A percentile compares a stretch with the other conserved stretches of the same genome.
phyloP scores from a whole-genome alignment of 2,888 invertebrate species.

The Megastigmus dorsalis region DNA sequence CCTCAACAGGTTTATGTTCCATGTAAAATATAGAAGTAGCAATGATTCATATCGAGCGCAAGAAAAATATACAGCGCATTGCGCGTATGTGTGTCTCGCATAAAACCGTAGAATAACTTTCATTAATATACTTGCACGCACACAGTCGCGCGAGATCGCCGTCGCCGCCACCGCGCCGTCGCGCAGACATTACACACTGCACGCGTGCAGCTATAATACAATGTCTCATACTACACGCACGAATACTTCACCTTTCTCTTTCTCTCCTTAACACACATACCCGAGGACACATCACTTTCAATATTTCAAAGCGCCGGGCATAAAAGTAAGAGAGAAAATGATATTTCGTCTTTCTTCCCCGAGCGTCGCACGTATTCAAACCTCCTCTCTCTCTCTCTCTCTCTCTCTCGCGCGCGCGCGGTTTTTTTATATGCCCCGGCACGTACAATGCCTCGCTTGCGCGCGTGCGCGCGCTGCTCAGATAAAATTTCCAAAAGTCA shows the following conservation, averaged over 20 bases:
- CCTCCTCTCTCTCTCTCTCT: too few relatives aligned
- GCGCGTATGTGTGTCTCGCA: too few relatives aligned
- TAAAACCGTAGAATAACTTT: too few relatives aligned
- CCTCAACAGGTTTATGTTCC: too few relatives aligned
- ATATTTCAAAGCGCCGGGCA: conserved; percentile 39
- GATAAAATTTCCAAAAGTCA: conserved; percentile 55
- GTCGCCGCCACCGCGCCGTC: too few relatives aligned
- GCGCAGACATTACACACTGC: too few relatives aligned
- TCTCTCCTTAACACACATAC: background rate
- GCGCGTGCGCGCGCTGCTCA: background rate
- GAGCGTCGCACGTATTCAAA: too few relatives aligned
- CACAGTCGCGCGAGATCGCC: background rate
- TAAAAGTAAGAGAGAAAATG: conserved; percentile 3
- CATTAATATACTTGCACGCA: conserved; percentile 10
- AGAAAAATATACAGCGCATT: too few relatives aligned
- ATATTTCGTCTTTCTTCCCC: background rate
- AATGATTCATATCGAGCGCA: too few relatives aligned
- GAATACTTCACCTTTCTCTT: background rate
- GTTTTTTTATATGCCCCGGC: conserved; percentile 40
- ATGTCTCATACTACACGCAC: conserved; percentile 14
- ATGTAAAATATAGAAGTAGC: too few relatives aligned
- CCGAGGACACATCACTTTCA: conserved; percentile 38
- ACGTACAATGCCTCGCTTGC: background rate
- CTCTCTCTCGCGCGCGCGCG: too few relatives aligned
- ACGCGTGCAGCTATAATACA: conserved; percentile 21